phyloP scores from a whole-genome alignment of 2,888 invertebrate species.

The Erebia ligea region DNA sequence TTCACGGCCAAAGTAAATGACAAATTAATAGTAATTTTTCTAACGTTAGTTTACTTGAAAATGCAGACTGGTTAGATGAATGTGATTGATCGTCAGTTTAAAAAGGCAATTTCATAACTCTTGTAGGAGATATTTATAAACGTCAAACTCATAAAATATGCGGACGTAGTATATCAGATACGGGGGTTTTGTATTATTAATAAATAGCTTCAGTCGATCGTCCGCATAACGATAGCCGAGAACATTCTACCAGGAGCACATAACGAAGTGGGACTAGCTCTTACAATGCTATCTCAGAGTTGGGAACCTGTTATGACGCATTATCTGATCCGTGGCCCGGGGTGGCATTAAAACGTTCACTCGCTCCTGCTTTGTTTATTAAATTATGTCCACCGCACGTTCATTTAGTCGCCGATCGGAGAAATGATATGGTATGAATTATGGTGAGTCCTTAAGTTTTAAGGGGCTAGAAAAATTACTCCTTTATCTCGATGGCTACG shows the following conservation, averaged over 20 bases:
- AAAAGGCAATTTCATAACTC: slow-evolving; percentile 6
- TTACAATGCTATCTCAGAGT: slow-evolving; percentile 80
- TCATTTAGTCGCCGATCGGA: slow-evolving; percentile 80
- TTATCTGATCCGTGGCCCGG: slow-evolving; percentile 79
- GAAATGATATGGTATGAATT: slow-evolving; percentile 76
- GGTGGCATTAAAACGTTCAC: slow-evolving; percentile 57
- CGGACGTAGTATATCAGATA: slow-evolving; percentile 63
- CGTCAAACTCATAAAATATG: slow-evolving; percentile 36
- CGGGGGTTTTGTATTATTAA: slow-evolving; percentile 68
- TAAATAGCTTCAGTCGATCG: slow-evolving; percentile 73
- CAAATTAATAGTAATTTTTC: too few relatives aligned
- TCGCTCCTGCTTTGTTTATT: slow-evolving; percentile 81
- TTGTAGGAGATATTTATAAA: slow-evolving; percentile 3
- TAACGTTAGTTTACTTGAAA: too few relatives aligned
- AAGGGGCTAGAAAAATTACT: slow-evolving; percentile 62
- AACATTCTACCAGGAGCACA: slow-evolving; percentile 71
- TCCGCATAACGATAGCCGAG: slow-evolving; percentile 66
- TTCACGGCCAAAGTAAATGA: too few relatives aligned
- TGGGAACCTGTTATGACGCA: slow-evolving; percentile 78
- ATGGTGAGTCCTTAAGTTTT: slow-evolving; percentile 69
- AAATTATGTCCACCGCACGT: slow-evolving; percentile 81
- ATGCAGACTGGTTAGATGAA: neutral
- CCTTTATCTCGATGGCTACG: slow-evolving; percentile 59
- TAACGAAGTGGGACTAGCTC: slow-evolving; percentile 77
- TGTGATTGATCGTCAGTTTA: neutral